These are phyloP conservation scores for Galeopsomyia nigrocyanea DNA, from an alignment of 2,888 invertebrate species.

Conservation along the genomic window DNA sequence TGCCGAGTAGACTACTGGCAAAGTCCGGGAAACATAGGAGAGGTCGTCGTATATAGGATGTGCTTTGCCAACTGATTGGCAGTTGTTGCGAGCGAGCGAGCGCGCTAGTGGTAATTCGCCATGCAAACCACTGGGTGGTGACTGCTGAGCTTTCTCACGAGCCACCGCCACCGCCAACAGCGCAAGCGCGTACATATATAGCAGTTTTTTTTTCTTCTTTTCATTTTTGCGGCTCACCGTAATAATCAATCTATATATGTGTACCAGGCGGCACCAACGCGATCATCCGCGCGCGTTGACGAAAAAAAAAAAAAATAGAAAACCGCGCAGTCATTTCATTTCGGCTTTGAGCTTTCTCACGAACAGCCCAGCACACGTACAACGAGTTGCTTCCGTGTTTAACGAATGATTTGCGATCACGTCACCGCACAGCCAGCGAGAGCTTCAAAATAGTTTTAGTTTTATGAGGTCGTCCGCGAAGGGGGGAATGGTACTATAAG, in stretches of 20 bases:
- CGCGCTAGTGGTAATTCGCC: no score
- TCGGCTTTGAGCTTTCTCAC: constrained; percentile 7
- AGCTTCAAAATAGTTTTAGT: constrained; percentile 6
- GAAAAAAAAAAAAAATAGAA: no score
- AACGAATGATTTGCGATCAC: constrained; percentile 4
- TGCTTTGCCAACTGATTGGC: constrained; percentile 53
- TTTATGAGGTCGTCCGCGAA: neutral
- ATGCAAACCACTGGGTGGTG: no score
- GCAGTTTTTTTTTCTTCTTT: no score
- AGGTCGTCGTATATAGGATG: constrained; percentile 60
- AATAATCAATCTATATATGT: no score
- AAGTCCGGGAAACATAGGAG: constrained; percentile 14
- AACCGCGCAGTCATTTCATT: neutral
- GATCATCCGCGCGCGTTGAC: neutral
- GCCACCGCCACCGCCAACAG: neutral
- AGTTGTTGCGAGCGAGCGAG: constrained; percentile 40
- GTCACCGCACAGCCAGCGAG: neutral
- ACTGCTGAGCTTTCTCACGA: constrained; percentile 10
- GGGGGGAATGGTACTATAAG: neutral
- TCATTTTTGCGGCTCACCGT: no score
- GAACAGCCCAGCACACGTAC: neutral
- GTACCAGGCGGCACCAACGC: no score
- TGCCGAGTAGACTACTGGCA: no score
- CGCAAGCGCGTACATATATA: neutral
- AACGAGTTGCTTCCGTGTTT: neutral